These are phyloP conservation scores for Tragelaphus eurycerus DNA, from an alignment of 2,797 vertebrate genomes.

Conservation along the genomic window DNA sequence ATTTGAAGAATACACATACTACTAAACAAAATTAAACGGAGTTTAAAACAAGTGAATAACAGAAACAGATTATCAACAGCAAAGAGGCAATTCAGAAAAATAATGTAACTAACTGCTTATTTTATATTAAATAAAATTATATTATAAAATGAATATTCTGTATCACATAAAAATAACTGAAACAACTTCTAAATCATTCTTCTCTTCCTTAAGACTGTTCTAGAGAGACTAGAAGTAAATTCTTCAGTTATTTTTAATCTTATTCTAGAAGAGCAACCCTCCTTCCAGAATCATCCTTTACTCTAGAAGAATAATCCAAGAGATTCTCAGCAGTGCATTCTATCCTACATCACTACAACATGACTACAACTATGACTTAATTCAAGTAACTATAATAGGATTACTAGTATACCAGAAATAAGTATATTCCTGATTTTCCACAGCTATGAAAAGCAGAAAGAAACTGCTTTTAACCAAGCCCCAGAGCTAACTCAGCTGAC, in stretches of 20 bases:
- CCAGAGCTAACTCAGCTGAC: background rate
- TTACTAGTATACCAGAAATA: background rate
- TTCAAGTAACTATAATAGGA: background rate
- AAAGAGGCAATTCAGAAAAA: background rate
- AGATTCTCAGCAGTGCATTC: background rate
- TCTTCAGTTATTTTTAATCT: conserved; percentile 14
- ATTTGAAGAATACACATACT: background rate
- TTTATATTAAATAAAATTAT: background rate
- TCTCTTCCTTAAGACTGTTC: background rate
- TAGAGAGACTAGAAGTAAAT: background rate
- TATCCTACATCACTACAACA: background rate
- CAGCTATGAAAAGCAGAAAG: background rate
- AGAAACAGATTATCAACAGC: background rate
- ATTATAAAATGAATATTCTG: background rate
- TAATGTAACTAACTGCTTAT: background rate
- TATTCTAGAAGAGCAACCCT: background rate
- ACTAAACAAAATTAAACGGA: background rate
- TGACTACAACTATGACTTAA: background rate
- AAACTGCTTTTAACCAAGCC: background rate
- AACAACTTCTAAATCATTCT: background rate
- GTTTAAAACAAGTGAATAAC: background rate
- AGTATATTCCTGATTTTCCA: background rate
- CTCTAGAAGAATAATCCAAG: background rate
- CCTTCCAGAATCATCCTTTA: background rate
- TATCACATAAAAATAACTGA: conserved; percentile 1